Evolutionary conservation across 2,797 vertebrate genomes (phyloP), one percentile per base, ranked within the genome.

Genomic region (Moxostoma hubbsi): DNA sequence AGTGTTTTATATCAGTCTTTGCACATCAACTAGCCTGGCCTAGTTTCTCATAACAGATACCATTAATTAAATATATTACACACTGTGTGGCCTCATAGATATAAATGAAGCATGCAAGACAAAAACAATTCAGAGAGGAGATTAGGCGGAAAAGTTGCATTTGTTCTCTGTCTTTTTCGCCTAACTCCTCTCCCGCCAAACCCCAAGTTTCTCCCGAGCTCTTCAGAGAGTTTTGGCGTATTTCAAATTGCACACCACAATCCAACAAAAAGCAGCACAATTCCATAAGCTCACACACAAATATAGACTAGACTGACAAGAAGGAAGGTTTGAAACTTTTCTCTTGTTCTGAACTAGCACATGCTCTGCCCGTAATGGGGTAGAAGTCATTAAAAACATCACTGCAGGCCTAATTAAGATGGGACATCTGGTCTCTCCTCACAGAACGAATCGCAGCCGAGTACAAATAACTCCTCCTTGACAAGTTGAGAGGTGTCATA

Each of bases 341-440:
- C 86, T 88, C 85, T 84, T 77, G 65, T 81, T 82, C 85, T 83
- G 74, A 24, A 73, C 79, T 70, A 83, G 79, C 70, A 45, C 81
- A 65, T 75, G n/a, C 78, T 90, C 84, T 84, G 87, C 87, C 87
- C 89, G 90, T 92, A 92, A 92, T 92, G 93, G 90, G 87, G 89
- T 91, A 92, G 89, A 93, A 93, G 93, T 93, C 92, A 93, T 94
- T 93, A 93, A 94, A 93, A 94, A 92, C 92, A 93, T 93, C 91
- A 93, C 91, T 91, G 91, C 90, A 85, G 90, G 91, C 92, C 92
- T 94, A 94, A 94, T 94, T 94, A 94, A 93, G 92, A 92, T 83
- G 90, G 91, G 92, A 94, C 93, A 94, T 94, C 93, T 94, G 93
- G 91, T 94, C 93, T 91, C 89, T 92, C 87, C 90, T 92, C 92